phyloP scores from a whole-genome alignment of 2,888 invertebrate species.

The Arctia plantaginis region DNA sequence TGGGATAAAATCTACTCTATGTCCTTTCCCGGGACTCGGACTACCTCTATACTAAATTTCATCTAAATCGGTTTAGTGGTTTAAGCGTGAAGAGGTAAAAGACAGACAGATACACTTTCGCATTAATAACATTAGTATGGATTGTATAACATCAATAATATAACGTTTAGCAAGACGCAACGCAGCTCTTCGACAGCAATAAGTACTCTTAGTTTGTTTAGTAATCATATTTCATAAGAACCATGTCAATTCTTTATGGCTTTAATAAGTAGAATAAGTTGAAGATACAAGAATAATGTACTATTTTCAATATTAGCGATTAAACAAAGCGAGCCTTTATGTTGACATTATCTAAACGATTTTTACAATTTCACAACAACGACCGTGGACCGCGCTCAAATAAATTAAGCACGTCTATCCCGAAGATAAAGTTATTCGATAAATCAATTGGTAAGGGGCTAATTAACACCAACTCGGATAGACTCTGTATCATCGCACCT shows the following conservation, averaged over 20 bases:
- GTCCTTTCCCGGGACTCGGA: too few relatives aligned
- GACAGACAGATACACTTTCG: too few relatives aligned
- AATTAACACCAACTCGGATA: slow-evolving; percentile 70
- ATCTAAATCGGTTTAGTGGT: too few relatives aligned
- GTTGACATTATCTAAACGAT: slow-evolving; percentile 23
- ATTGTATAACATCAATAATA: too few relatives aligned
- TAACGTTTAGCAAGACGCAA: neutral
- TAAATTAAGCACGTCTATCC: slow-evolving; percentile 64
- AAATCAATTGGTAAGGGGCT: slow-evolving; percentile 75
- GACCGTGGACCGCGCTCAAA: slow-evolving; percentile 53
- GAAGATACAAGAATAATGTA: neutral
- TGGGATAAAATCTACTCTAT: too few relatives aligned
- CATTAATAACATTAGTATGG: too few relatives aligned
- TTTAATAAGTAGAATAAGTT: neutral
- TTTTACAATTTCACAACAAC: slow-evolving; percentile 54
- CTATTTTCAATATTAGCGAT: neutral
- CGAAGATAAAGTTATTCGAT: slow-evolving; percentile 69
- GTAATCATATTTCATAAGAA: neutral
- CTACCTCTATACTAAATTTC: too few relatives aligned
- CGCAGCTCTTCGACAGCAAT: neutral
- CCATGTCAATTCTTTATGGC: neutral
- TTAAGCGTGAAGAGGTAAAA: too few relatives aligned
- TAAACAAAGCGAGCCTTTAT: neutral
- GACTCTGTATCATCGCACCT: slow-evolving; percentile 71
- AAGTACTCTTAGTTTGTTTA: neutral